These are phyloP conservation scores for Papilio protenor DNA, from an alignment of 2,888 invertebrate species.

Conservation along the genomic window DNA sequence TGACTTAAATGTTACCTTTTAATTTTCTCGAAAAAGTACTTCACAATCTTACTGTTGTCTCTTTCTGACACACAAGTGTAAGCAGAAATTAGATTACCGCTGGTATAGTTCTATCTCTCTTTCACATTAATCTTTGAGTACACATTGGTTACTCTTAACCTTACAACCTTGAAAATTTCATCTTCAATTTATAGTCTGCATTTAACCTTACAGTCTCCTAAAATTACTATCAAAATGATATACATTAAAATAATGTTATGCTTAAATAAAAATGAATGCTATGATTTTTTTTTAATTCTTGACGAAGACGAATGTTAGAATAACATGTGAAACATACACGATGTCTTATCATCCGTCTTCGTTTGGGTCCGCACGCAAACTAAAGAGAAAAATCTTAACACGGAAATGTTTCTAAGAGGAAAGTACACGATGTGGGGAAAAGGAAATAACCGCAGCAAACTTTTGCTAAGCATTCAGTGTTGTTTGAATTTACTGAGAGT, in stretches of 20 bases:
- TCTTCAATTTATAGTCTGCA: no score
- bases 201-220: no score
- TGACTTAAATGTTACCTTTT: background rate
- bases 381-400: constrained; percentile 24
- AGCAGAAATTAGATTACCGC: background rate
- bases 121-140: no score
- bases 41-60: background rate
- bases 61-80: background rate
- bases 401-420: constrained; percentile 32
- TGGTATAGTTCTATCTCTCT: no score
- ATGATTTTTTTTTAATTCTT: background rate
- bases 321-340: constrained; percentile 21
- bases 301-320: constrained; percentile 16
- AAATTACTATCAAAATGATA: background rate
- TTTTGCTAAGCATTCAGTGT: constrained; percentile 8
- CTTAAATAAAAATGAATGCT: background rate
- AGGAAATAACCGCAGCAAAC: constrained; percentile 21
- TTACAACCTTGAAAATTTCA: no score
- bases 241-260: background rate
- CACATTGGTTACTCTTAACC: no score
- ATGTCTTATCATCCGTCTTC: constrained; percentile 19
- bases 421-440: constrained; percentile 6
- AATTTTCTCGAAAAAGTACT: background rate
- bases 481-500: background rate
- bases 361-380: constrained; percentile 24